Evolutionary conservation across 2,888 invertebrate species (phyloP), one percentile per base, ranked within the genome.

Genomic region (Folsomia candida): DNA sequence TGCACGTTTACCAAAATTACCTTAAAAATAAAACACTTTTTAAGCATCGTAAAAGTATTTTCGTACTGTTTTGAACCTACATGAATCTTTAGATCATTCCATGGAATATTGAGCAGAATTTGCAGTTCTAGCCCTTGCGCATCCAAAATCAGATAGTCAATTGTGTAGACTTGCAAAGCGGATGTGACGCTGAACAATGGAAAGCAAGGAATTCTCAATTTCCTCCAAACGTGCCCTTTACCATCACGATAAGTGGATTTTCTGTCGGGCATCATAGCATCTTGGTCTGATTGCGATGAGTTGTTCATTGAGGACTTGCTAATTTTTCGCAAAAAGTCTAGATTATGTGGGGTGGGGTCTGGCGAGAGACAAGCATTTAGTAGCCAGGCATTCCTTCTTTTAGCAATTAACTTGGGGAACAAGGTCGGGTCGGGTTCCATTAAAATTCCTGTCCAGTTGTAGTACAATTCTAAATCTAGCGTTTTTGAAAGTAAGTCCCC

Each of bases 391-490:
- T 82, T 84, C 59, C 86, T 80, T 64, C 85, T 82, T 75, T 85
- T 86, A 1, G 75, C 77, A 22, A 84, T 60, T 80, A 86, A 81
- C 58, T 82, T 80, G 2, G 81, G 80, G 78, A 85, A 86, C 74
- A 85, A 86, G 6, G 81, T 80, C 1, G 86, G 85, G 81, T 86
- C 85, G 1, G 85, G 85, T 78, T 86, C 86, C 51, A 86, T 83
- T 2, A 86, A 81, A 37, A 86, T 76, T 1, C 86, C 86, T 0
- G 81, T 82, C 86, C 86, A 86, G 47, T 82, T 83, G 4, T 82
- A 79, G 47, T 81, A 81, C 59, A 83, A 81, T 78, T 87, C 87
- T 64, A 87, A 82, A 68, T 82, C 82, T 18, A 86, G 80, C 1
- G 86, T 85, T 78, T 87, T 86, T 37, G 86, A 86, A 26, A 85